Percentiles rank a stretch among this genome's conserved stretches.
These are phyloP conservation scores for Dipodomys spectabilis DNA, from an alignment of 2,113 vertebrate genomes.

Conservation along the genomic window DNA sequence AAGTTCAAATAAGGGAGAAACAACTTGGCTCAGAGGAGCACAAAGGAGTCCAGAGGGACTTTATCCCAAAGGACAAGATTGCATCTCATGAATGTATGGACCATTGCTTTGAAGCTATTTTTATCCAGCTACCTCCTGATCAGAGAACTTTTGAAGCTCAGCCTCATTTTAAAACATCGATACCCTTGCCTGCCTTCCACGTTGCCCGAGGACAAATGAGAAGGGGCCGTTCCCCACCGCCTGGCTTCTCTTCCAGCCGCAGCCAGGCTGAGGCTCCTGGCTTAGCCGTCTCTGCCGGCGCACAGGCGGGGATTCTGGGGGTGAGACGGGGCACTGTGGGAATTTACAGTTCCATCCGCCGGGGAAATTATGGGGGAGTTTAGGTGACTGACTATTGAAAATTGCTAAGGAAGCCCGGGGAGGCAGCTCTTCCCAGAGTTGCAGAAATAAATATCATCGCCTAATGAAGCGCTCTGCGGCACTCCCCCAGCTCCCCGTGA, in stretches of 20 bases:
- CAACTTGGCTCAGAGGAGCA: background rate
- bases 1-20: slow-evolving; percentile 51
- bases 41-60: slow-evolving; percentile 10
- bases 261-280: background rate
- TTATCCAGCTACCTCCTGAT: slow-evolving; percentile 56
- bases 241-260: background rate
- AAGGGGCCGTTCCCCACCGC: too few relatives aligned
- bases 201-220: too few relatives aligned
- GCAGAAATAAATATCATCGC: slow-evolving; percentile 61
- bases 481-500: background rate
- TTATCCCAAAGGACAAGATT: slow-evolving; percentile 51
- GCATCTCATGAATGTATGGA: background rate
- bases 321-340: background rate
- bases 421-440: slow-evolving; percentile 60
- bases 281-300: background rate
- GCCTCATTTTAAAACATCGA: slow-evolving; percentile 22
- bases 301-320: background rate
- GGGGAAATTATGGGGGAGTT: slow-evolving; percentile 50
- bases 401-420: slow-evolving; percentile 56
- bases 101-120: slow-evolving; percentile 53
- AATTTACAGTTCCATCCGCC: slow-evolving; percentile 54
- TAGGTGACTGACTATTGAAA: slow-evolving; percentile 39
- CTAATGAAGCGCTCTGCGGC: slow-evolving; percentile 40
- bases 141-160: slow-evolving; percentile 39
- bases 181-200: background rate